These are phyloP conservation scores for Mayetiola destructor DNA, from an alignment of 2,888 invertebrate species.

Conservation along the genomic window DNA sequence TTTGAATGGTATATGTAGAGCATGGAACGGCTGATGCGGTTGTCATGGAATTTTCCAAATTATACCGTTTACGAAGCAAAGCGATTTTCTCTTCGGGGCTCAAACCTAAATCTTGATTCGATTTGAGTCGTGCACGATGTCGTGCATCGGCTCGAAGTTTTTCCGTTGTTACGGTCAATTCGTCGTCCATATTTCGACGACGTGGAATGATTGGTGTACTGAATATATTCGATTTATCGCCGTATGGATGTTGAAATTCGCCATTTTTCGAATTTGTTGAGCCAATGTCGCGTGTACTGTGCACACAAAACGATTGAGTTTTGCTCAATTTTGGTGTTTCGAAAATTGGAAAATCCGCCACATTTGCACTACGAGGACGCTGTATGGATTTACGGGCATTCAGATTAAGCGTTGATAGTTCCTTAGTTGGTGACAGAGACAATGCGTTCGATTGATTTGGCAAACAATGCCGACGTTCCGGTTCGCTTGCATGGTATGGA, in stretches of 20 bases:
- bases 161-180: slow-evolving; percentile 34
- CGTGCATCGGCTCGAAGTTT: slow-evolving; percentile 48
- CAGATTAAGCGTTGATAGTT: background rate
- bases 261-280: slow-evolving; percentile 23
- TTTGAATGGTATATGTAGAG: slow-evolving; percentile 1
- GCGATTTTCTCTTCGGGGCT: slow-evolving; percentile 52
- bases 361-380: slow-evolving; percentile 31
- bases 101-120: slow-evolving; percentile 58
- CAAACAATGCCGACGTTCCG: slow-evolving; percentile 2
- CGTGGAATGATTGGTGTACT: slow-evolving; percentile 40
- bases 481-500: background rate
- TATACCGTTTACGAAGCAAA: slow-evolving; percentile 35
- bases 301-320: slow-evolving; percentile 29
- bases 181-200: slow-evolving; percentile 26
- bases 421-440: background rate
- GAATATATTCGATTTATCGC: slow-evolving; percentile 27
- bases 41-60: slow-evolving; percentile 25
- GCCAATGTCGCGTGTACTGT: slow-evolving; percentile 12
- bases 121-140: slow-evolving; percentile 49
- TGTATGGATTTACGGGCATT: slow-evolving; percentile 18
- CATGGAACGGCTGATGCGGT: slow-evolving; percentile 13
- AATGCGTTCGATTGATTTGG: background rate
- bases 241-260: slow-evolving; percentile 14
- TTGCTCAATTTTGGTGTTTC: slow-evolving; percentile 27
- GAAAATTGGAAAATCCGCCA: slow-evolving; percentile 20